Percentiles rank a stretch among this genome's conserved stretches.
These are phyloP conservation scores for Wasmannia auropunctata DNA, from an alignment of 1,140 invertebrate genomes.

Conservation along the genomic window DNA sequence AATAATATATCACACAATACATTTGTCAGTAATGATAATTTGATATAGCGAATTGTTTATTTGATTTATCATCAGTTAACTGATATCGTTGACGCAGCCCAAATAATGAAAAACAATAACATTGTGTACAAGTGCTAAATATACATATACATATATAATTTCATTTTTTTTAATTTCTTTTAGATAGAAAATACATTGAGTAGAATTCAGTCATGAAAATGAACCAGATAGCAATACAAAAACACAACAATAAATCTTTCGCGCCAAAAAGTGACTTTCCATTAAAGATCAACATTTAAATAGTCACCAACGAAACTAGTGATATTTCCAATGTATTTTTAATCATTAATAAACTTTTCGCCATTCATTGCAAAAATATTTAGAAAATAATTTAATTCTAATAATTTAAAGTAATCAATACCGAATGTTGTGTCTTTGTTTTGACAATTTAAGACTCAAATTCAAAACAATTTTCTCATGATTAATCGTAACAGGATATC, in stretches of 20 bases:
- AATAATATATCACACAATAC: neutral
- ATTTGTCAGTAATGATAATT: neutral
- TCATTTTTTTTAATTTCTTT: neutral
- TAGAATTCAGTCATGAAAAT: neutral
- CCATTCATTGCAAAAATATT: neutral
- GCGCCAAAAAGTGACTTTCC: neutral
- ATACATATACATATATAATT: neutral
- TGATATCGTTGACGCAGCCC: neutral
- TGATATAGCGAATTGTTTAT: neutral
- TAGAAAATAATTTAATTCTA: neutral
- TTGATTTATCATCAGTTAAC: neutral
- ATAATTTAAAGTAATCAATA: constrained; percentile 14
- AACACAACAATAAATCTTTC: constrained; percentile 1
- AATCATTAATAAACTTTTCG: neutral
- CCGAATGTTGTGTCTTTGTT: constrained; percentile 13
- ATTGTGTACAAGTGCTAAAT: neutral
- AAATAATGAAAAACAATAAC: neutral
- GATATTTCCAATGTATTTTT: neutral
- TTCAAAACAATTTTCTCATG: constrained; percentile 46
- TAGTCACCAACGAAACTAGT: neutral
- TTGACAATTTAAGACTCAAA: neutral
- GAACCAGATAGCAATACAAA: neutral
- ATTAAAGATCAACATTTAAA: constrained; percentile 20
- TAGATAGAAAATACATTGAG: neutral
- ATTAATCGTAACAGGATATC: neutral